phyloP scores from a whole-genome alignment of 2,113 vertebrate genomes.

The Mobula hypostoma region DNA sequence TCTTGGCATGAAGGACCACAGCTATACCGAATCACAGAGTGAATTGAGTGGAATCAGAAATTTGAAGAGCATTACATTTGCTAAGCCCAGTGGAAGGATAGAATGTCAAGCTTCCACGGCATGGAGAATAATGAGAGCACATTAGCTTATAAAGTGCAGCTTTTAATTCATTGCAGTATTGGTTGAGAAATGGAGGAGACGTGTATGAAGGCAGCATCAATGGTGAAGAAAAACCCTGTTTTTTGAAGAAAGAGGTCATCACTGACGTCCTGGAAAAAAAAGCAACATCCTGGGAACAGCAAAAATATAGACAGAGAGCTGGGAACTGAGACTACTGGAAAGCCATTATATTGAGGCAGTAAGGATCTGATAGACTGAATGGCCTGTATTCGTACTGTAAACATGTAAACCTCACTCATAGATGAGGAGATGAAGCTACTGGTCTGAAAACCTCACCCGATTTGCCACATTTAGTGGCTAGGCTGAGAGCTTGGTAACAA shows the following conservation, averaged over 20 bases:
- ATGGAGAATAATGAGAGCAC: background rate
- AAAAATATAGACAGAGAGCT: too few relatives aligned
- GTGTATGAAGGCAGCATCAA: too few relatives aligned
- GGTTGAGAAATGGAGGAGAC: background rate
- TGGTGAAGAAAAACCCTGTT: too few relatives aligned
- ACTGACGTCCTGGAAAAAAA: too few relatives aligned
- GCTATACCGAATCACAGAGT: constrained; percentile 54
- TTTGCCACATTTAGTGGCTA: background rate
- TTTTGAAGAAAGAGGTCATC: too few relatives aligned
- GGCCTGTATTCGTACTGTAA: too few relatives aligned
- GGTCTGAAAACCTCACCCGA: background rate
- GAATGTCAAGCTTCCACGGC: constrained; percentile 26
- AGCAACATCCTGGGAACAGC: too few relatives aligned
- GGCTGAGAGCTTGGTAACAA: background rate
- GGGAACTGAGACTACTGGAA: too few relatives aligned
- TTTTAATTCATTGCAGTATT: background rate
- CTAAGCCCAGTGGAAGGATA: constrained; percentile 21
- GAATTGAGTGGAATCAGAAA: constrained; percentile 44
- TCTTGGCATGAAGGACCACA: constrained; percentile 58
- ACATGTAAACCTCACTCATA: background rate
- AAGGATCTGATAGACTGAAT: too few relatives aligned
- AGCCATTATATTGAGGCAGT: too few relatives aligned
- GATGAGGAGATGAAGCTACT: background rate
- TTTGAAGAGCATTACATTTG: constrained; percentile 38
- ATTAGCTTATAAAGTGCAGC: background rate